Percentiles rank a stretch among this genome's conserved stretches.
These are phyloP conservation scores for Macroglossus sobrinus DNA, from an alignment of 2,113 vertebrate species.

Conservation along the genomic window DNA sequence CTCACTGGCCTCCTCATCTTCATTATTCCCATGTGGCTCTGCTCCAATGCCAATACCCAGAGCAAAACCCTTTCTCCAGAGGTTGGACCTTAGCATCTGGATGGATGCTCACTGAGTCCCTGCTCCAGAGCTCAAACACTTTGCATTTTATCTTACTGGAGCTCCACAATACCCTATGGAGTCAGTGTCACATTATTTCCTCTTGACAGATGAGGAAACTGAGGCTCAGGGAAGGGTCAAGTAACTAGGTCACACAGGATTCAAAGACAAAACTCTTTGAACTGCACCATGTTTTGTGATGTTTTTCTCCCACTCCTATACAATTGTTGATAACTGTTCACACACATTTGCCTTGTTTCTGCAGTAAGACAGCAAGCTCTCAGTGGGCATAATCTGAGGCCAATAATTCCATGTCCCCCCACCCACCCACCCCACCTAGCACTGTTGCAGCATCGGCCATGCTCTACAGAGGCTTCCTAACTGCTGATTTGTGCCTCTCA, in stretches of 20 bases:
- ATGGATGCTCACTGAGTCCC: neutral
- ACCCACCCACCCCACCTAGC: neutral
- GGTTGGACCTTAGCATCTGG: neutral
- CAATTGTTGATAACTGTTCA: neutral
- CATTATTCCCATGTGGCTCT: neutral
- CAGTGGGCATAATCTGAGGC: neutral
- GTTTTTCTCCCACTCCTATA: neutral
- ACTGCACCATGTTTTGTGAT: neutral
- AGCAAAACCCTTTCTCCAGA: neutral
- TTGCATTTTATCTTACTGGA: neutral
- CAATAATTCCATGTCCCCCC: neutral
- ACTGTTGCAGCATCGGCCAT: fast-evolving
- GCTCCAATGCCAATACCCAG: neutral
- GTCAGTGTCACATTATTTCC: neutral
- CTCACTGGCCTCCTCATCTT: neutral
- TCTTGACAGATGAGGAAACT: neutral
- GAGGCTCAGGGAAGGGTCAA: neutral
- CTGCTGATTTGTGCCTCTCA: neutral
- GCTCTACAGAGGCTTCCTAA: neutral
- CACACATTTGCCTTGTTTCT: neutral
- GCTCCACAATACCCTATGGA: neutral
- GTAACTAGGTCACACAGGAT: neutral
- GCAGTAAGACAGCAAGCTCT: neutral
- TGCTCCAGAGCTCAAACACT: neutral
- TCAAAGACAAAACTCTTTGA: conserved; percentile 2